Evolutionary conservation across 1,140 invertebrate genomes (phyloP).

Genomic region (Pseudachorutes palmiensis): DNA sequence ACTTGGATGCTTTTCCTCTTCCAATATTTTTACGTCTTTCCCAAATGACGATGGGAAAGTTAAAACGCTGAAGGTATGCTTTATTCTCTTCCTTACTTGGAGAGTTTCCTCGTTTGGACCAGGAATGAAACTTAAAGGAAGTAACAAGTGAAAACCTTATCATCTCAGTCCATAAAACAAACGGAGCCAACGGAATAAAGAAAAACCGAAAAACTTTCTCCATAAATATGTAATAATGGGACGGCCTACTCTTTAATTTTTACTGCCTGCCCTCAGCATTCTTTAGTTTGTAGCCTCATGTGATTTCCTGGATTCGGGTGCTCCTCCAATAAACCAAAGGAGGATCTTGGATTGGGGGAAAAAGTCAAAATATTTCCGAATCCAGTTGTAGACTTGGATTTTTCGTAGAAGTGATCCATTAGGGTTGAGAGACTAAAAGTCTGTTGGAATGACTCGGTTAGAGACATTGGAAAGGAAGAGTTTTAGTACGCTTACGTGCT

Average conservation of each 20-base stretch:
- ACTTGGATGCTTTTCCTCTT: background rate
- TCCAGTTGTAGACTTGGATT: too few relatives aligned
- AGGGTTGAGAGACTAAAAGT: too few relatives aligned
- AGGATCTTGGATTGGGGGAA: too few relatives aligned
- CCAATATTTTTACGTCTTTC: background rate
- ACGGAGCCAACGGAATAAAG: background rate
- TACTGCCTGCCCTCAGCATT: background rate
- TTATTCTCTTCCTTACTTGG: background rate
- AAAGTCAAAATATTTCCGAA: too few relatives aligned
- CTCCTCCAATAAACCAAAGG: too few relatives aligned
- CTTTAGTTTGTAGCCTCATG: too few relatives aligned
- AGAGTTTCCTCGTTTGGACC: background rate
- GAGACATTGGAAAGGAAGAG: too few relatives aligned
- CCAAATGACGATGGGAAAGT: background rate
- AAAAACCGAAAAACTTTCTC: slow-evolving; percentile 1
- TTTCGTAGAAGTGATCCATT: too few relatives aligned
- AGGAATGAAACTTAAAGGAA: background rate
- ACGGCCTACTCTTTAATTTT: background rate
- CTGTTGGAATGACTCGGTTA: too few relatives aligned
- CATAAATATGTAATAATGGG: slow-evolving; percentile 8
- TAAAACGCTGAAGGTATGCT: background rate
- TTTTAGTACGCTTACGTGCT: too few relatives aligned
- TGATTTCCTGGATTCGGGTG: too few relatives aligned
- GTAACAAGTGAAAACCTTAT: slow-evolving; percentile 8
- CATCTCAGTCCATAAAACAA: background rate